Percentiles rank a stretch among this genome's conserved stretches.
These are phyloP conservation scores for Erebia ligea DNA, from an alignment of 2,888 invertebrate genomes.

Conservation along the genomic window DNA sequence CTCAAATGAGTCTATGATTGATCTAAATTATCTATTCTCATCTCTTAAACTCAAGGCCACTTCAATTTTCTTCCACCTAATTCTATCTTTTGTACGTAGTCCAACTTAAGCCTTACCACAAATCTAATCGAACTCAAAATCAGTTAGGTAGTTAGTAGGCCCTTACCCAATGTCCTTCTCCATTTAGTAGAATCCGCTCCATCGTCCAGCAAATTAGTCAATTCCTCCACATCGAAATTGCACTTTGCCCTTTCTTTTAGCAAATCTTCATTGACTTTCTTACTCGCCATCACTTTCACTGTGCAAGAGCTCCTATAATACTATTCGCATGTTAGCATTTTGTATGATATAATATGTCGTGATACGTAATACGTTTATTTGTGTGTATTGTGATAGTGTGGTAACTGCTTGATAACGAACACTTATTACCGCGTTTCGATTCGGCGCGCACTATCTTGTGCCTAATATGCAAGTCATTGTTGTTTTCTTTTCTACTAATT, in stretches of 20 bases:
- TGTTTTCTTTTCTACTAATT: no score
- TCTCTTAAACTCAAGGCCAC: not conserved
- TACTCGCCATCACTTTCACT: conserved; percentile 42
- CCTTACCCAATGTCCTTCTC: conserved; percentile 75
- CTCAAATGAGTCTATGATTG: no score
- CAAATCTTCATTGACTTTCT: conserved; percentile 85
- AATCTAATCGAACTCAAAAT: not conserved
- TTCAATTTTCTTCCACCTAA: not conserved
- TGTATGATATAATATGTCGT: not conserved
- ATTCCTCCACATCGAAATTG: conserved; percentile 87
- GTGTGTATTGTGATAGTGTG: conserved; percentile 4
- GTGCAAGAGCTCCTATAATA: not conserved
- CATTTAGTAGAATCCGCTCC: conserved; percentile 85
- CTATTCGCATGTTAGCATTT: not conserved
- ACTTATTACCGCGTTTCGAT: not conserved
- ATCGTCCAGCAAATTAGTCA: conserved; percentile 90
- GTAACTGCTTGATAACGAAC: conserved; percentile 5
- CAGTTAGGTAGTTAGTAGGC: not conserved
- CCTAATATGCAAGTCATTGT: not conserved
- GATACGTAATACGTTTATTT: conserved; percentile 10
- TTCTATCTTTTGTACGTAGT: conserved; percentile 37
- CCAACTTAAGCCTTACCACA: no score
- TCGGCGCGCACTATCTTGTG: not conserved
- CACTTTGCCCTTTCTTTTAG: conserved; percentile 87
- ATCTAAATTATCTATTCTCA: no score